Evolutionary conservation across 2,797 vertebrate genomes (phyloP).

Genomic region (Danio jaintianensis): DNA sequence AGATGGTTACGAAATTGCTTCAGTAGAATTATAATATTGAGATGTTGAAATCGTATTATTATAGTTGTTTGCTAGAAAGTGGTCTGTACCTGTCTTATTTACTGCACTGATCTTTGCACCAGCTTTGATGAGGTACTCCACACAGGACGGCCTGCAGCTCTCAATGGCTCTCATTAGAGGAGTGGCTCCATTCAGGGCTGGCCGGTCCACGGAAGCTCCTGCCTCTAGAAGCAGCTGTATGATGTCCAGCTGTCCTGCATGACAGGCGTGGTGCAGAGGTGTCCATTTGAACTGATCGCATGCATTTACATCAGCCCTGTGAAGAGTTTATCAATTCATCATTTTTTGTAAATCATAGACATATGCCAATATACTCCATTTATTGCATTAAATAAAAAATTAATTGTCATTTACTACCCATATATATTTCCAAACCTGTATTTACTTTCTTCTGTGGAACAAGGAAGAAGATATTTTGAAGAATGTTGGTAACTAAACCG

Average conservation of each 20-base stretch:
- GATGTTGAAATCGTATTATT: neutral
- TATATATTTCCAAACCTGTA: neutral
- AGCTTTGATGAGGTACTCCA: slow-evolving; percentile 84
- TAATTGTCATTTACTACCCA: neutral
- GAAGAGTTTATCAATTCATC: neutral
- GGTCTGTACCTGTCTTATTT: slow-evolving; percentile 84
- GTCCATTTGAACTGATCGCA: slow-evolving; percentile 93
- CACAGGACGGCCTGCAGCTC: slow-evolving; percentile 83
- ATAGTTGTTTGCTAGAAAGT: neutral
- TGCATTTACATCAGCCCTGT: slow-evolving; percentile 44
- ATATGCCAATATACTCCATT: neutral
- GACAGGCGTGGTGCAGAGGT: slow-evolving; percentile 91
- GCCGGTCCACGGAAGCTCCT: slow-evolving; percentile 82
- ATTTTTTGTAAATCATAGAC: neutral
- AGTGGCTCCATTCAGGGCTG: slow-evolving; percentile 82
- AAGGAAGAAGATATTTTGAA: neutral
- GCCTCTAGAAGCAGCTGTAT: slow-evolving; percentile 82
- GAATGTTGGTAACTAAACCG: neutral
- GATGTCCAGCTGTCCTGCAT: slow-evolving; percentile 85
- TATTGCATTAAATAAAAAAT: neutral
- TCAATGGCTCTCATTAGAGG: slow-evolving; percentile 91
- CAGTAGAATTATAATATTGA: neutral
- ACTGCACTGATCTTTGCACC: slow-evolving; percentile 81
- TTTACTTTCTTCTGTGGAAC: neutral
- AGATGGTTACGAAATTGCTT: neutral